phyloP scores from a whole-genome alignment of 1,140 invertebrate genomes.

The Leptinotarsa defecta region DNA sequence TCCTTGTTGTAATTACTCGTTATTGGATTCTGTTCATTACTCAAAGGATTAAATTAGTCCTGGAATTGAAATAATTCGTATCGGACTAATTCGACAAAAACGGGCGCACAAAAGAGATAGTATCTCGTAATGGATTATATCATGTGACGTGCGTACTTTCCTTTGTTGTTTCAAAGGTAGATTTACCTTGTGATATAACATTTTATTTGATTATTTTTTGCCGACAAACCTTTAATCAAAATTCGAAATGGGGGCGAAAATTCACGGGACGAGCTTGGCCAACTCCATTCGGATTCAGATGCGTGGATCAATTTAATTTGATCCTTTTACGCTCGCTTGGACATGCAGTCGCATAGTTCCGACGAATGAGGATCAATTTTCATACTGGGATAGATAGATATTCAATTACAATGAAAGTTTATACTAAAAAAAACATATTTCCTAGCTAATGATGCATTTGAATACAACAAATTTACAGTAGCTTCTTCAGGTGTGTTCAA shows the following conservation, averaged over 20 bases:
- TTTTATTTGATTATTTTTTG: slow-evolving; percentile 17
- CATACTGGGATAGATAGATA: no score
- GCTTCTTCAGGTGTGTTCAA: no score
- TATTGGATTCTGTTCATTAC: slow-evolving; percentile 23
- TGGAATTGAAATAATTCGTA: slow-evolving; percentile 18
- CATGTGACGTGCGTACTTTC: neutral
- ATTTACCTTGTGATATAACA: slow-evolving; percentile 12
- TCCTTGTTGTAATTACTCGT: slow-evolving; percentile 10
- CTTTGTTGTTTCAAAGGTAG: slow-evolving; percentile 11
- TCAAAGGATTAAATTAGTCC: slow-evolving; percentile 14
- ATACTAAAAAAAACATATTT: no score
- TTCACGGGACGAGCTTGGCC: neutral
- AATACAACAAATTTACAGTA: no score
- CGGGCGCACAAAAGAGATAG: slow-evolving; percentile 9
- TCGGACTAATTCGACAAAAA: slow-evolving; percentile 15
- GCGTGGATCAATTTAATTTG: neutral
- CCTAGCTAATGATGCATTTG: no score
- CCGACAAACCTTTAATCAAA: slow-evolving; percentile 6
- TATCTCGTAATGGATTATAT: slow-evolving; percentile 17
- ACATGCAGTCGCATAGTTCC: neutral
- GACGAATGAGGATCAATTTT: no score
- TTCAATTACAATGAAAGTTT: no score
- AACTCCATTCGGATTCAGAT: neutral
- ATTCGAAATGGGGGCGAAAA: neutral
- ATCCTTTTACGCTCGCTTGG: slow-evolving; percentile 5